These are phyloP conservation scores for Polypterus senegalus DNA, from an alignment of 2,113 vertebrate species.

Conservation along the genomic window DNA sequence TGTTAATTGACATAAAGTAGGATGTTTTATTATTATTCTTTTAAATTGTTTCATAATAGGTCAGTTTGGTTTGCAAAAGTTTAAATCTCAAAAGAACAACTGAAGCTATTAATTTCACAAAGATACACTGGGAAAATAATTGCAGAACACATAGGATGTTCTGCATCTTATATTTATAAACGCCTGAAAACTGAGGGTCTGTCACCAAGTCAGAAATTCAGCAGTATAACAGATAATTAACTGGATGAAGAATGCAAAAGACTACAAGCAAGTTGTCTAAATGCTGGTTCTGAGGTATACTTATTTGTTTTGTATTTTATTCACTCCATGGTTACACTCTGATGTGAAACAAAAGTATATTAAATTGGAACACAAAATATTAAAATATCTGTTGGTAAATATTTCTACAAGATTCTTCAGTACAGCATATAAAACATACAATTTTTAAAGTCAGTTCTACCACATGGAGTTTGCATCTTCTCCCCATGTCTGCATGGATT, in stretches of 20 bases:
- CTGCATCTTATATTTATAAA: neutral
- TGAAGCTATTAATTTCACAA: neutral
- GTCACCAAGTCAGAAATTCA: neutral
- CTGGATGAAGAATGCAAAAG: neutral
- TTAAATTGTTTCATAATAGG: neutral
- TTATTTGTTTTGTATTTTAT: too few species aligned
- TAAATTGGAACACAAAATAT: too few species aligned
- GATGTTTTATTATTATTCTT: too few species aligned
- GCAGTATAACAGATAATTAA: neutral
- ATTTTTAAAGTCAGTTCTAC: too few species aligned
- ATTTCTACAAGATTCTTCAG: too few species aligned
- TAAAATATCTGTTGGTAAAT: too few species aligned
- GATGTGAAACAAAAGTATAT: too few species aligned
- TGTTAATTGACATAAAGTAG: too few species aligned
- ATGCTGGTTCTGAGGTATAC: neutral
- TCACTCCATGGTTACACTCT: too few species aligned
- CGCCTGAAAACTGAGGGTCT: neutral
- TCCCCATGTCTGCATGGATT: too few species aligned
- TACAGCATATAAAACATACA: too few species aligned
- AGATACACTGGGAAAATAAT: neutral
- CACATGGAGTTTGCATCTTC: too few species aligned
- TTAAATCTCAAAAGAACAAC: neutral
- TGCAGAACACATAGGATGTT: neutral
- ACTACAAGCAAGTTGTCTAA: neutral
- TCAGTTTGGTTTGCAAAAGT: constrained; percentile 1